Percentiles rank a stretch among this genome's conserved stretches.
These are phyloP conservation scores for Aphelinus atriplicis DNA, from an alignment of 1,140 invertebrate species.

Conservation along the genomic window DNA sequence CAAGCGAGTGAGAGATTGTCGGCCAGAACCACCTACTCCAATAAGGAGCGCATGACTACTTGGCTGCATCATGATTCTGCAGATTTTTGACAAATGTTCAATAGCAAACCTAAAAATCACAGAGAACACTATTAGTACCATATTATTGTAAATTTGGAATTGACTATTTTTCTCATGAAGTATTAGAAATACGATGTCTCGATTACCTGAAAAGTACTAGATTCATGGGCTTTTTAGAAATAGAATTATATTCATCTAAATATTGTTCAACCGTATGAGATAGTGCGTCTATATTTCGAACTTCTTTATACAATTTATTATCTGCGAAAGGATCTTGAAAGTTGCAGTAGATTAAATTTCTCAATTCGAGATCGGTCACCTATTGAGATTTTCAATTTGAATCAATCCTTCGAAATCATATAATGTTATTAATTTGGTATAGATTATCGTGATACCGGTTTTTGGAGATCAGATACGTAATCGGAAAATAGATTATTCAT, in stretches of 20 bases:
- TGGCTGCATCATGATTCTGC: slow-evolving; percentile 90
- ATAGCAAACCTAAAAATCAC: slow-evolving; percentile 80
- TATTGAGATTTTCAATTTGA: slow-evolving; percentile 45
- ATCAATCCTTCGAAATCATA: not conserved
- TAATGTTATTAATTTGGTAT: slow-evolving; percentile 16
- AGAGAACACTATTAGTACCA: not conserved
- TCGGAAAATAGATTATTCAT: slow-evolving; percentile 64
- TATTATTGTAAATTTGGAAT: not conserved
- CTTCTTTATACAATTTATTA: slow-evolving; percentile 86
- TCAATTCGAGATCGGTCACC: slow-evolving; percentile 82
- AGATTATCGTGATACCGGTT: slow-evolving; percentile 42
- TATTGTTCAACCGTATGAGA: slow-evolving; percentile 84
- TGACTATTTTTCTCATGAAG: not conserved
- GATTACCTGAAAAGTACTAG: slow-evolving; percentile 88
- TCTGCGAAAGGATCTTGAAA: slow-evolving; percentile 93
- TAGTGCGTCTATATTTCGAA: slow-evolving; percentile 83
- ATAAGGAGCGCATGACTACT: slow-evolving; percentile 85
- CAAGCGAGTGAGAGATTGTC: slow-evolving; percentile 88
- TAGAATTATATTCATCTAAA: slow-evolving; percentile 92
- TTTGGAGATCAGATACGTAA: slow-evolving; percentile 48
- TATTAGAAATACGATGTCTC: not conserved
- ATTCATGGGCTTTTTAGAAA: slow-evolving; percentile 97
- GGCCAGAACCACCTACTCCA: slow-evolving; percentile 91
- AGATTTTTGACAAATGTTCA: slow-evolving; percentile 92
- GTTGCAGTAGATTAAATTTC: slow-evolving; percentile 93